These are phyloP conservation scores for Heliconius charithonia DNA, from an alignment of 2,888 invertebrate genomes.

Conservation along the genomic window DNA sequence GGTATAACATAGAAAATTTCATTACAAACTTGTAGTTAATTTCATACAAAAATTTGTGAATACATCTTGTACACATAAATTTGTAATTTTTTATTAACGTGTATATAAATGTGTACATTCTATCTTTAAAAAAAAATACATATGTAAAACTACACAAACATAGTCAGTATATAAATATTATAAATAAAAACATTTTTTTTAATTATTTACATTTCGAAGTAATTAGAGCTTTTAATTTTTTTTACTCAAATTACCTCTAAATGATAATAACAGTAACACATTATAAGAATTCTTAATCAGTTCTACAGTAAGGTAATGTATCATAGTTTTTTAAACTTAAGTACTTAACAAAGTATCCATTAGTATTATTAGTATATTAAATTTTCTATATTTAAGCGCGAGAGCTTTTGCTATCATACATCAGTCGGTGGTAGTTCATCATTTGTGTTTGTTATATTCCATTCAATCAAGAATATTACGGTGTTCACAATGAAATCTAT, in stretches of 20 bases:
- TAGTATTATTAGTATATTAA: neutral
- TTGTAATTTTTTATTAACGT: too few relatives aligned
- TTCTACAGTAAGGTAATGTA: neutral
- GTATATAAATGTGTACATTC: too few relatives aligned
- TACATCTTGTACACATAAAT: too few relatives aligned
- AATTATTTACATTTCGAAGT: too few relatives aligned
- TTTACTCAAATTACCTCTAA: neutral
- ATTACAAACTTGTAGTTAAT: too few relatives aligned
- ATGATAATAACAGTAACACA: neutral
- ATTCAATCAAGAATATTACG: neutral
- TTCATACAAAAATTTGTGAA: too few relatives aligned
- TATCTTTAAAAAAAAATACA: too few relatives aligned
- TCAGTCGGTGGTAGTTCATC: conserved; percentile 15
- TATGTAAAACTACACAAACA: too few relatives aligned
- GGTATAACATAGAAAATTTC: too few relatives aligned
- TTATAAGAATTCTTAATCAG: neutral
- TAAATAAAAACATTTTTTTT: too few relatives aligned
- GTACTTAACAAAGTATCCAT: conserved; percentile 16
- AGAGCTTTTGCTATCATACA: neutral
- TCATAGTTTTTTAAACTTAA: neutral
- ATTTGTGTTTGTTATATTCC: conserved; percentile 5
- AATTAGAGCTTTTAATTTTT: too few relatives aligned
- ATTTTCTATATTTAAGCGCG: conserved; percentile 32
- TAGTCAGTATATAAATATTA: too few relatives aligned
- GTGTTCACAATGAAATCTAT: conserved; percentile 27